Evolutionary conservation across 2,888 invertebrate species (phyloP), one percentile per base, ranked within the genome.

Genomic region (Hesperia comma): DNA sequence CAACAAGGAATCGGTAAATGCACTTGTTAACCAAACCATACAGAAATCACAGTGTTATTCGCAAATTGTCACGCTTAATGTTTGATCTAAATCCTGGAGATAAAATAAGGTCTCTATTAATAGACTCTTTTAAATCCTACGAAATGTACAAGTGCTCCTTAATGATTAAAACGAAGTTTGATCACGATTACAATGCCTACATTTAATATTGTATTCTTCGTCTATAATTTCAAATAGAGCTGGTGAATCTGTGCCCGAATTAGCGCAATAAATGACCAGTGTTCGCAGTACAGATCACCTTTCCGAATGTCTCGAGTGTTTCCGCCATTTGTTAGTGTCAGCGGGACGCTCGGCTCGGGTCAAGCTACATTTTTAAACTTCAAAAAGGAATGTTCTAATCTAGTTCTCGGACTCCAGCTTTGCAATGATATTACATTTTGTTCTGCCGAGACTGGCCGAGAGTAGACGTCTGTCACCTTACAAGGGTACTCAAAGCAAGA

Each of bases 241-340:
- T 33, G 32, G 26, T 49, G 19, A 56, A 57, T 56, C 63, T 63
- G 63, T 51, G 56, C 26, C 51, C 51, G 37, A 63, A 57, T 51
- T 64, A 64, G 57, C 15, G 51, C 63, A 57, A 58, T 64, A 64
- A 58, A 64, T 64, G 57, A 43, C 26, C 57, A 57, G 57, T 21
- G 49, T 49, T 19, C 49, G 49, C 49, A 63, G 68, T 74, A 79
- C 80, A 84, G 82, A 87, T 88, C 88, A 88, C 88, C 89, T 87
- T 87, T 87, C 87, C 81, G 80, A 84, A 83, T 84, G 82, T 85
- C 85, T 81, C 80, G 75, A 80, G 81, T 79, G 77, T 78, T 75
- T 71, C 71, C 76, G 76, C 84, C 86, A 81, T 88, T 88, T 86
- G 83, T 88, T 87, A 88, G 84, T 74, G 88, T 88, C 88, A 79